Percentiles rank a stretch among this genome's conserved stretches.
Evolutionary conservation across 1,140 invertebrate genomes (phyloP).

Genomic region (Camponotus vicinus): DNA sequence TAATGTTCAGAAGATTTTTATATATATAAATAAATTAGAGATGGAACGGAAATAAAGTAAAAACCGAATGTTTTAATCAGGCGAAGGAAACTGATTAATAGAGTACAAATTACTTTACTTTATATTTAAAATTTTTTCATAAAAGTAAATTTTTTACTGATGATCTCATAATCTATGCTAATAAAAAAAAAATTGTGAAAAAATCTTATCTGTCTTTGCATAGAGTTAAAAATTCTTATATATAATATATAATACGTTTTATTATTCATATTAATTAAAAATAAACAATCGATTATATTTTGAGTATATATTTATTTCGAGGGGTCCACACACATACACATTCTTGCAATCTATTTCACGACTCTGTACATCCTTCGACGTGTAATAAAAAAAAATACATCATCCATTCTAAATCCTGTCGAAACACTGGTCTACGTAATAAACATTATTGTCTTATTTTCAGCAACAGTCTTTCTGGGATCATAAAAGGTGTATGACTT

Average conservation of each 20-base stretch:
- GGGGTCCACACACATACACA: not conserved
- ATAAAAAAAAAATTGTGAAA: constrained; percentile 47
- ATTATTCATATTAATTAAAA: not conserved
- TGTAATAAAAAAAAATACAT: not conserved
- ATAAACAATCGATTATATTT: not conserved
- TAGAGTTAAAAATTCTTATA: not conserved
- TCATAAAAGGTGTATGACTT: constrained; percentile 29
- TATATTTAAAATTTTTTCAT: constrained; percentile 72
- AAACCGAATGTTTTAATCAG: constrained; percentile 42
- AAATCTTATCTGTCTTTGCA: not conserved
- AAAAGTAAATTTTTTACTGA: constrained; percentile 77
- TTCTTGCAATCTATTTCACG: not conserved
- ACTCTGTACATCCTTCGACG: not conserved
- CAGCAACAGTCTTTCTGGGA: too few relatives aligned
- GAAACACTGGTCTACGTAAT: not conserved
- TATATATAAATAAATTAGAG: constrained; percentile 17
- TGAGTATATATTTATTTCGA: not conserved
- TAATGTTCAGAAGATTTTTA: constrained; percentile 17
- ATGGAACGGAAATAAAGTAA: not conserved
- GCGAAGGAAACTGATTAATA: constrained; percentile 52
- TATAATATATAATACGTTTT: not conserved
- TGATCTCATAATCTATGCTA: constrained; percentile 77
- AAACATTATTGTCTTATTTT: constrained; percentile 14
- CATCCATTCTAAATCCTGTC: not conserved
- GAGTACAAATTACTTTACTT: constrained; percentile 68